Percentiles rank a stretch among this genome's conserved stretches.
Evolutionary conservation across 53 echinoderm and acorn worm genomes (phyloP).

Genomic region (Apostichopus leukothele): DNA sequence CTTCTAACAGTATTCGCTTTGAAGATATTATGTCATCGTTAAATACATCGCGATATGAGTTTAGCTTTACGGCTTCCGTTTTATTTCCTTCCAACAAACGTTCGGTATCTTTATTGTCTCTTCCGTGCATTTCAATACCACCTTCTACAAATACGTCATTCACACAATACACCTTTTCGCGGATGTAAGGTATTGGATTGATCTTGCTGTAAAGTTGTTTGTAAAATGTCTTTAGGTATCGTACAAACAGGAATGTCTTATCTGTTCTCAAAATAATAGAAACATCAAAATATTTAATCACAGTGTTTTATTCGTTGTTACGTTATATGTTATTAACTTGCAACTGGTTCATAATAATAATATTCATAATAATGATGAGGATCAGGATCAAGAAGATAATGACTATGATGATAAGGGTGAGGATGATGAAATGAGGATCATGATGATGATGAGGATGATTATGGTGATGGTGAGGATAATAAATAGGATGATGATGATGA

Average conservation of each 20-base stretch:
- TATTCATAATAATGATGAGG: too few species aligned
- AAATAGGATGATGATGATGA: too few species aligned
- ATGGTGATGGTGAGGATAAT: too few species aligned
- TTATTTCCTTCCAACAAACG: neutral
- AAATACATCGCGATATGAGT: too few species aligned
- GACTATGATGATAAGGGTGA: too few species aligned
- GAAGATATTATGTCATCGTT: too few species aligned
- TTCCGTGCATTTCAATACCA: neutral
- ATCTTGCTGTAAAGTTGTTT: neutral
- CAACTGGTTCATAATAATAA: too few species aligned
- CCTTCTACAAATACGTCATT: neutral
- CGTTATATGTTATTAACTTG: too few species aligned
- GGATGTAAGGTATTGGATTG: neutral
- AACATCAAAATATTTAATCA: neutral
- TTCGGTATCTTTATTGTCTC: neutral
- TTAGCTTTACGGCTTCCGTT: neutral
- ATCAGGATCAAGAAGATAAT: too few species aligned
- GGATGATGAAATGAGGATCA: too few species aligned
- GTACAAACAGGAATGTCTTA: neutral
- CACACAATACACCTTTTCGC: neutral
- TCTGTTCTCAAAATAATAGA: neutral
- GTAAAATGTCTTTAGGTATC: neutral
- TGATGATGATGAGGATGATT: too few species aligned
- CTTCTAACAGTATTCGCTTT: too few species aligned
- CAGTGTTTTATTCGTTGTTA: neutral